These are phyloP conservation scores for Bombus huntii DNA, from an alignment of 1,140 invertebrate species.

Conservation along the genomic window DNA sequence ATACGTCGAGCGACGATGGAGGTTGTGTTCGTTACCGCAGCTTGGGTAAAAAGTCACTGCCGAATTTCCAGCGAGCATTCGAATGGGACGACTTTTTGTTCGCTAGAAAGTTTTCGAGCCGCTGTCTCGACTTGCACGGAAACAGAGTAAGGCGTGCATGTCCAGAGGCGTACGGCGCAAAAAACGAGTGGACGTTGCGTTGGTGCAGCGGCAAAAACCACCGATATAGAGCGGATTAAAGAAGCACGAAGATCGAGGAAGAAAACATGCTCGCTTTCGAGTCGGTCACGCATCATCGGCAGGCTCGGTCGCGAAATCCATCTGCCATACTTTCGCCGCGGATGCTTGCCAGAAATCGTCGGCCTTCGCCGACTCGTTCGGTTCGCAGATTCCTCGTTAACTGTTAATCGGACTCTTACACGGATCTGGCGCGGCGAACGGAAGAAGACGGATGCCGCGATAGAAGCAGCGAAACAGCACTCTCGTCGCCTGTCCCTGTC, in stretches of 20 bases:
- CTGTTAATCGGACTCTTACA: constrained; percentile 48
- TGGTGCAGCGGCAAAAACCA: background rate
- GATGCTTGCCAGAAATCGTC: constrained; percentile 51
- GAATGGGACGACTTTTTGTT: constrained; percentile 44
- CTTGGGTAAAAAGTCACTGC: constrained; percentile 14
- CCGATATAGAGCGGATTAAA: constrained; percentile 15
- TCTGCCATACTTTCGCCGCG: constrained; percentile 65
- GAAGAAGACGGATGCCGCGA: background rate
- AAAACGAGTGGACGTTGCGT: background rate
- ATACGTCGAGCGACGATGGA: background rate
- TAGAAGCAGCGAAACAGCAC: constrained; percentile 59
- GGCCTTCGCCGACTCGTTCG: constrained; percentile 2
- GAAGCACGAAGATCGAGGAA: constrained; percentile 2
- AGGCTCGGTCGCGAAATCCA: constrained; percentile 51
- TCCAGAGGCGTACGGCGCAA: constrained; percentile 15
- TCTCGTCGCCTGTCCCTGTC: constrained; percentile 44
- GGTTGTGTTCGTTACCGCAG: background rate
- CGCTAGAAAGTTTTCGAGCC: constrained; percentile 52
- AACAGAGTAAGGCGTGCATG: constrained; percentile 25
- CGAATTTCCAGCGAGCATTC: constrained; percentile 51
- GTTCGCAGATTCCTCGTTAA: constrained; percentile 60
- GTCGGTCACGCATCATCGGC: constrained; percentile 37
- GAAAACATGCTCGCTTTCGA: constrained; percentile 51
- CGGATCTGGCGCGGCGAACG: constrained; percentile 5
- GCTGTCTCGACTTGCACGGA: background rate